Base-by-base conservation (phyloP, 2,888 invertebrate genomes). In the Dryococelus australis region DNA sequence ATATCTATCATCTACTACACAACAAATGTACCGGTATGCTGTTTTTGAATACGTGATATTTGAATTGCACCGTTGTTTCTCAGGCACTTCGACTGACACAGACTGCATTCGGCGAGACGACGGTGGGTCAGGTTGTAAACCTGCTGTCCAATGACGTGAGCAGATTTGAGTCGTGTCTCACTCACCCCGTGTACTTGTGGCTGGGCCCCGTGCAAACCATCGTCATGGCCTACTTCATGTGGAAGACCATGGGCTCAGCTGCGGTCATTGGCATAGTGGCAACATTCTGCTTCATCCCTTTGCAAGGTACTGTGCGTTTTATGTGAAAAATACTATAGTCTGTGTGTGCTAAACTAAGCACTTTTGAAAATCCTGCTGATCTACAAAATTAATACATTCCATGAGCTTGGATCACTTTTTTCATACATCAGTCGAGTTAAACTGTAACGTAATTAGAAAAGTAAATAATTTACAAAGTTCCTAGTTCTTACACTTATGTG, bases 71-170 rank as follows among this genome's bases (percentile, higher is more conserved):
- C 4, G n/a, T 65, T n/a, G 65, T 65, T n/a, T 20, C n/a, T 6
- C 78, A 87, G 87, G 93, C 96, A 0, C 92, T 98, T 84, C 94
- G 95, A 79, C 93, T 97, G 88, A 97, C 96, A 87, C 96, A 96
- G 92, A 96, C 96, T 10, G 97, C 98, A 0, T 93, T 98, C 85
- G 96, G 96, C 8, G 96, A 97, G 91, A 98, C 98, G 0, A 96
- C 97, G 2, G 92, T 93, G n/a, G 94, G 94, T 0, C 94, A 94
- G 90, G 93, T 94, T 88, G 98, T 99, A 47, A 99, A 99, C 92
- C 94, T 99, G 24, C 93, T 99, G 87, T 98, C 99, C 0, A 99
- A 99, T 91, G 99, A 99, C 92, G 97, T 99, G 89, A 97, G 97
- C 90, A 95, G 97, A 86, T 98, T 99, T 92, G 99, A 99, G 92